A percentile compares a stretch with the other conserved stretches of the same genome.
Conservation (phyloP, 2,888 invertebrate species). For the Colostygia pectinataria region DNA sequence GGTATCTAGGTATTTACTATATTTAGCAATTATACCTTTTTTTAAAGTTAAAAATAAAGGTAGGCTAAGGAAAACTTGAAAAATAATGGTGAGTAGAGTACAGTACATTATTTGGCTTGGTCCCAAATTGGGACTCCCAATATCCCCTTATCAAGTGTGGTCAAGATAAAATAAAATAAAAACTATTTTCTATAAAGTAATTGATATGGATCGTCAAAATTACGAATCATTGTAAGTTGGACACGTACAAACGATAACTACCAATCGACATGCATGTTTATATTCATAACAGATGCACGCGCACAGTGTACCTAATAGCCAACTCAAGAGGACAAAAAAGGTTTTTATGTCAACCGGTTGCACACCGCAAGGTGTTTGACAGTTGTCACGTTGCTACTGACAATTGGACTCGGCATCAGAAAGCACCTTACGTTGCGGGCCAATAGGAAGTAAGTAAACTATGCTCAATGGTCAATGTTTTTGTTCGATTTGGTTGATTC, state of each 20-base stretch:
- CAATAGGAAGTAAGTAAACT: conserved; percentile 45
- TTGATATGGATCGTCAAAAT: conserved; percentile 5
- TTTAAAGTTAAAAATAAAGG: too few relatives aligned
- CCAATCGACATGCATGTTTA: conserved; percentile 28
- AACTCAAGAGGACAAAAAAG: conserved; percentile 57
- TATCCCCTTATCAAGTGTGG: too few relatives aligned
- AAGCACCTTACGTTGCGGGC: conserved; percentile 47
- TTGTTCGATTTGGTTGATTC: conserved; percentile 42
- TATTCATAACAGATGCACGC: conserved; percentile 52
- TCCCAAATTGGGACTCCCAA: too few relatives aligned
- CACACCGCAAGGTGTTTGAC: conserved; percentile 54
- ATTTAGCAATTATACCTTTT: too few relatives aligned
- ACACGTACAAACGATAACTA: conserved; percentile 16
- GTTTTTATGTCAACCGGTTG: conserved; percentile 44
- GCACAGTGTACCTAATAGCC: conserved; percentile 51
- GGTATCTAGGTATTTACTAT: too few relatives aligned
- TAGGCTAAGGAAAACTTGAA: too few relatives aligned
- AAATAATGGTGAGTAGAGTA: too few relatives aligned
- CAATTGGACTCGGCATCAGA: conserved; percentile 44
- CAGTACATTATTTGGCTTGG: too few relatives aligned
- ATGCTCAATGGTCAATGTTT: conserved; percentile 39
- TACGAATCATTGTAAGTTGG: conserved; percentile 16
- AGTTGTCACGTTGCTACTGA: conserved; percentile 56
- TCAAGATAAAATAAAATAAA: too few relatives aligned
- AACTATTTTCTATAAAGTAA: too few relatives aligned